phyloP scores from a whole-genome alignment of 1,140 invertebrate genomes.

The Philotrypesis tridentata region DNA sequence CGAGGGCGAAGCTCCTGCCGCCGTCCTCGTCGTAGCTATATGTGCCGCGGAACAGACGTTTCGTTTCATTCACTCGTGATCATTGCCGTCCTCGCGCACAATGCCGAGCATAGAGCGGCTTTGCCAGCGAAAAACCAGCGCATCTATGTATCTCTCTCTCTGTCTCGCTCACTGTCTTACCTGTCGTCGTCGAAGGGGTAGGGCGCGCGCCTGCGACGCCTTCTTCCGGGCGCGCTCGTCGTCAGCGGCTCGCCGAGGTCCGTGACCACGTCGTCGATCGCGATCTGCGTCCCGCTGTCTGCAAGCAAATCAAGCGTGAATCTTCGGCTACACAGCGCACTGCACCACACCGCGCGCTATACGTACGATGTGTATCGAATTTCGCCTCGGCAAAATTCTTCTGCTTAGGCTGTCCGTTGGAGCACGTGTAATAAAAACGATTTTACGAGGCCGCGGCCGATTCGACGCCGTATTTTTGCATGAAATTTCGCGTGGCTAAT shows the following conservation, averaged over 20 bases:
- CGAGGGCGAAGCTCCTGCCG: slow-evolving; percentile 23
- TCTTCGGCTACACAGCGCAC: neutral
- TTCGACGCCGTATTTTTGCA: neutral
- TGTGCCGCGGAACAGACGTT: no score
- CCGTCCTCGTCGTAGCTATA: slow-evolving; percentile 32
- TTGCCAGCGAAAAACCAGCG: no score
- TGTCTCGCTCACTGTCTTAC: slow-evolving; percentile 11
- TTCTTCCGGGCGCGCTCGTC: neutral
- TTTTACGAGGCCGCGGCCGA: neutral
- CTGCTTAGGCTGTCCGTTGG: no score
- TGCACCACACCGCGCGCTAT: no score
- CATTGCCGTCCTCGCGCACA: no score
- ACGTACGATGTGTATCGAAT: neutral
- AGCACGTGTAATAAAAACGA: neutral
- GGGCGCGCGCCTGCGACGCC: slow-evolving; percentile 26
- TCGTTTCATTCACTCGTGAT: no score
- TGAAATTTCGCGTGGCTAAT: slow-evolving; percentile 19
- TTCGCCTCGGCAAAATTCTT: no score
- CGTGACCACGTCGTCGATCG: slow-evolving; percentile 13
- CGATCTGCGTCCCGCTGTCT: neutral
- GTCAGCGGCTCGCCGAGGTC: neutral
- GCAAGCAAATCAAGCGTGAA: neutral
- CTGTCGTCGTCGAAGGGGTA: slow-evolving; percentile 28
- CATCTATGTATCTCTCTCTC: no score
- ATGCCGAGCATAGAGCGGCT: no score